phyloP scores from a whole-genome alignment of 37 sponge, comb jelly and placozoan genomes.

The Hormiphora californensis region DNA sequence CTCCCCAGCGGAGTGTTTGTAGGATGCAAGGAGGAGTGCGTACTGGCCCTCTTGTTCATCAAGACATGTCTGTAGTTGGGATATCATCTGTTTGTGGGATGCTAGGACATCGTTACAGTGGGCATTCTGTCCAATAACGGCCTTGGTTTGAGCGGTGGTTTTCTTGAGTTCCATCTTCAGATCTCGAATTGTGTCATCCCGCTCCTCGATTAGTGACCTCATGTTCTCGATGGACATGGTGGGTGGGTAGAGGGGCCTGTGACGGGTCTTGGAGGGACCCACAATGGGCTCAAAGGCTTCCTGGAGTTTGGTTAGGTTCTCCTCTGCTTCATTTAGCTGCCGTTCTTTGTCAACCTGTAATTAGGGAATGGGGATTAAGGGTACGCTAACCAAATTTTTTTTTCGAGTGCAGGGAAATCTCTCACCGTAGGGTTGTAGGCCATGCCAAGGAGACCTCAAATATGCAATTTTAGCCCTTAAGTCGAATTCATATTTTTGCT shows the following conservation, averaged over 20 bases:
- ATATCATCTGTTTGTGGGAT: neutral
- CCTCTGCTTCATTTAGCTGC: conserved; percentile 17
- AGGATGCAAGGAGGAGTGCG: conserved; percentile 17
- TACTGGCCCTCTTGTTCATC: neutral
- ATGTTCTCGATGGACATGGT: conserved; percentile 46
- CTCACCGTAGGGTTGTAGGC: too few species aligned
- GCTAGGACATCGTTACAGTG: conserved; percentile 29
- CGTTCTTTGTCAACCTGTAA: conserved; percentile 12
- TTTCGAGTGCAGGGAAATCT: too few species aligned
- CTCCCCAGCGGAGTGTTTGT: conserved; percentile 3
- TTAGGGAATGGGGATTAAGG: too few species aligned
- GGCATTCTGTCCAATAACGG: conserved; percentile 2
- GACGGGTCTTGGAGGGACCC: conserved; percentile 10
- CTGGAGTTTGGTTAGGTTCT: neutral
- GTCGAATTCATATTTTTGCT: too few species aligned
- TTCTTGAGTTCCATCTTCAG: conserved; percentile 44
- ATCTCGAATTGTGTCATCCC: conserved; percentile 3
- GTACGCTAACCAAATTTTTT: too few species aligned
- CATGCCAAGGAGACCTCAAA: too few species aligned
- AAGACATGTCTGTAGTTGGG: neutral
- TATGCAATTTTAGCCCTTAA: too few species aligned
- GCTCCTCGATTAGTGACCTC: conserved; percentile 16
- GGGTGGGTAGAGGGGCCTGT: conserved; percentile 37
- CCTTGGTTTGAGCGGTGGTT: conserved; percentile 27
- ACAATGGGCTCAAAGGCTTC: conserved; percentile 8